Percentiles rank a stretch among this genome's conserved stretches.
Conservation (phyloP, 1,140 invertebrate genomes). For the Atta cephalotes region DNA sequence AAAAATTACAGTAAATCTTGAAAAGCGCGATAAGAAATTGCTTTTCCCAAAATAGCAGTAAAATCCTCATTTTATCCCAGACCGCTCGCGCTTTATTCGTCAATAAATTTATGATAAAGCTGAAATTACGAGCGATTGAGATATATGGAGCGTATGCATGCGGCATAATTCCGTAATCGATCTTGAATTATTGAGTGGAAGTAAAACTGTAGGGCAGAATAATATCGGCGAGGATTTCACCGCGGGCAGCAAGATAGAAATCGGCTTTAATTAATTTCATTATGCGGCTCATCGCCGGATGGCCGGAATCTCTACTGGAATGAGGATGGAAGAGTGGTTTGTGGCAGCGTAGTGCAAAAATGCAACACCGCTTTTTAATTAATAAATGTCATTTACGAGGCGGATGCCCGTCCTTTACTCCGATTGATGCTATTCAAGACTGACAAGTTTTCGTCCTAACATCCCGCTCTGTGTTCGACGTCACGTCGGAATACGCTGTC, state of each 20-base stretch:
- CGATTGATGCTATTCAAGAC: constrained; percentile 50
- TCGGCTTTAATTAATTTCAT: constrained; percentile 58
- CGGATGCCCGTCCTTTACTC: constrained; percentile 31
- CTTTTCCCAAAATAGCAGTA: constrained; percentile 1
- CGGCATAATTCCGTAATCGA: constrained; percentile 51
- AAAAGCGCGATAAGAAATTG: constrained; percentile 6
- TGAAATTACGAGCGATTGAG: constrained; percentile 45
- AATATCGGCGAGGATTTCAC: constrained; percentile 25
- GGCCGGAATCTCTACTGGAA: background rate
- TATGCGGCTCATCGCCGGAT: constrained; percentile 20
- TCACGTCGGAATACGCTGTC: constrained; percentile 26
- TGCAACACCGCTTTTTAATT: constrained; percentile 50
- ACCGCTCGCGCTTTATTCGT: constrained; percentile 23
- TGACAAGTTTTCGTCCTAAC: constrained; percentile 5
- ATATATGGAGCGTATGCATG: constrained; percentile 54
- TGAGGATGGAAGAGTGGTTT: background rate
- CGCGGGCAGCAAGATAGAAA: constrained; percentile 27
- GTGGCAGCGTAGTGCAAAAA: background rate
- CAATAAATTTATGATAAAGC: constrained; percentile 51
- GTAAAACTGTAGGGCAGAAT: constrained; percentile 42
- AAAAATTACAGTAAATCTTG: background rate
- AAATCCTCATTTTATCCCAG: constrained; percentile 31
- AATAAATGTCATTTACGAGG: constrained; percentile 53
- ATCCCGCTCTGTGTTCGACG: constrained; percentile 18
- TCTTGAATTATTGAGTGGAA: constrained; percentile 57